Evolutionary conservation across 2,113 vertebrate species (phyloP), one percentile per base, ranked within the genome.

Genomic region (Scortum barcoo): DNA sequence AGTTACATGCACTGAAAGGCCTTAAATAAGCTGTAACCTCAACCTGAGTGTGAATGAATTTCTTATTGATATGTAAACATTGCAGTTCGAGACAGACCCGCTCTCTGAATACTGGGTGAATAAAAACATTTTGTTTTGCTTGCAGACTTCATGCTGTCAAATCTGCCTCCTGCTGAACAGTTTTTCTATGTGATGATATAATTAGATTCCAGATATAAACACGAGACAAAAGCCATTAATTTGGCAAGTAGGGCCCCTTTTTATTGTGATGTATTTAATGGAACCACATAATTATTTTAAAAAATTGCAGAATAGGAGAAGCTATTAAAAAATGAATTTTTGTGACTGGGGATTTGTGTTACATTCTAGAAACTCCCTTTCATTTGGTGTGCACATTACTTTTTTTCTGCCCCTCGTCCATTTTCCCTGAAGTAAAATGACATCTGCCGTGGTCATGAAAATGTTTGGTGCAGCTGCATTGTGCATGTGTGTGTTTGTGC

Each of bases 161-260:
- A 72, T 77, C 58, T 36, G 44, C 44, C 24, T 83, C 30, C 7
- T n/a, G 57, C 53, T 66, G 53, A 75, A 74, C 50, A 42, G 1
- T 48, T 63, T 79, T 48, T 79, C 22, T 13, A 26, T 40, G 56
- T 30, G 44, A 19, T 68, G 46, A 28, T 20, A 28, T 71, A 68
- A 86, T 83, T 86, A 50, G 13, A 81, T 79, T 68, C 20, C 44
- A 56, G 57, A 67, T 54, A 46, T 74, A 44, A 62, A 61, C 13
- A 30, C 58, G 33, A 48, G 36, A 58, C 33, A 53, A 53, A 24
- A 72, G 17, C 56, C 74, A 53, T 70, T 11, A 17, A 54, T 68
- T 68, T 44, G 28, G 42, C 26, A 50, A 71, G 14, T n/a, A 5
- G 20, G 54, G 28, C 30, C 42, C 1, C 9, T 26, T 16, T 61